Evolutionary conservation across 2,113 vertebrate species (phyloP).

Genomic region (Pelecanoides urinatrix): DNA sequence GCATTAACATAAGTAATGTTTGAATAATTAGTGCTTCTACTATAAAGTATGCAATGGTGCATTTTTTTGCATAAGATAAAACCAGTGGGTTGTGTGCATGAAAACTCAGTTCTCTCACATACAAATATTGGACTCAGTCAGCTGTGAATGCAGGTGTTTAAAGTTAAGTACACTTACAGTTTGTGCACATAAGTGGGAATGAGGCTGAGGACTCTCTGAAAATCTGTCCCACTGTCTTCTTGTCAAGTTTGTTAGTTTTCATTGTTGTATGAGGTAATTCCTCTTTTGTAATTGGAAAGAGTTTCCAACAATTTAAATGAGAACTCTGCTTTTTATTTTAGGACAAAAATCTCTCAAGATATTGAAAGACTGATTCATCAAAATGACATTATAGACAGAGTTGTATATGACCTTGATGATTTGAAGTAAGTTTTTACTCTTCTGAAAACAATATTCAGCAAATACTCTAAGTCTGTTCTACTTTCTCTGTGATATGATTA

Average conservation of each 20-base stretch:
- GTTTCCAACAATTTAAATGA: not conserved
- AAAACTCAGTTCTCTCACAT: not conserved
- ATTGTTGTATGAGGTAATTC: not conserved
- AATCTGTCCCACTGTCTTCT: not conserved
- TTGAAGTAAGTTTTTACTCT: constrained; percentile 76
- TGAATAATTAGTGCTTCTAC: not conserved
- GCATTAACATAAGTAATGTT: constrained; percentile 16
- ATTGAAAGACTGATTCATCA: constrained; percentile 97
- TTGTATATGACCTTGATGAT: constrained; percentile 93
- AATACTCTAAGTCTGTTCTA: not conserved
- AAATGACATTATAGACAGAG: constrained; percentile 93
- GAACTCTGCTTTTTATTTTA: constrained; percentile 65
- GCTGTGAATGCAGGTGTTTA: not conserved
- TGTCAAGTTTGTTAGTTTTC: not conserved
- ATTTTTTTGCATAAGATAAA: not conserved
- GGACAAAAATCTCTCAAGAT: constrained; percentile 96
- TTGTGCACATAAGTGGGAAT: not conserved
- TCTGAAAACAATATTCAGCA: not conserved
- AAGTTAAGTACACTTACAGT: not conserved
- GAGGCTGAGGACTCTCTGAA: not conserved
- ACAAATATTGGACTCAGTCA: not conserved
- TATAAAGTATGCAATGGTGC: not conserved
- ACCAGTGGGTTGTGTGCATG: not conserved
- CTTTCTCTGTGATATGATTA: not conserved
- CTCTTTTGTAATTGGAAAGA: not conserved